Conservation (phyloP, 2,797 vertebrate species). For the Sebastes hubbsi region DNA sequence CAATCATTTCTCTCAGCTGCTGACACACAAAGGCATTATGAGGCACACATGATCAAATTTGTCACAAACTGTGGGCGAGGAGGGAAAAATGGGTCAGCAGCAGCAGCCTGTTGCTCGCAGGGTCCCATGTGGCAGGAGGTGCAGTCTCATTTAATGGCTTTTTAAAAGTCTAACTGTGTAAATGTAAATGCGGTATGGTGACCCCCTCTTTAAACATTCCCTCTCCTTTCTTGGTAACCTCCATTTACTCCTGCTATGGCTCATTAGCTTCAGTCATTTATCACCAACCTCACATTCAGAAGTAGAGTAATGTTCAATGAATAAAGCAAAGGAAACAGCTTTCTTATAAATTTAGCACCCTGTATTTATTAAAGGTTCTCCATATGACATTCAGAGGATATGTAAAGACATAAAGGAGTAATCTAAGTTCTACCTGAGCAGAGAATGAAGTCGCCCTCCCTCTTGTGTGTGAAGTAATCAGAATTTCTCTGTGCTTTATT, state of each 20-base stretch:
- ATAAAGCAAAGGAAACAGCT: conserved; percentile 5
- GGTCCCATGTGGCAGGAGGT: conserved; percentile 28
- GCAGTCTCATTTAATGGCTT: conserved; percentile 41
- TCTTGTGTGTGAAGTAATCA: too few species aligned
- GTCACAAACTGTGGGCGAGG: conserved; percentile 50
- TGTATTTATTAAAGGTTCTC: background rate
- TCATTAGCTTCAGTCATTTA: conserved; percentile 44
- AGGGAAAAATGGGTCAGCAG: conserved; percentile 53
- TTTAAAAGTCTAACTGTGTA: conserved; percentile 38
- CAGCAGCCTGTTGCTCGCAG: conserved; percentile 27
- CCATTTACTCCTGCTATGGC: conserved; percentile 41
- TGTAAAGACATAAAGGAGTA: background rate
- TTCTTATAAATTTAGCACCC: background rate
- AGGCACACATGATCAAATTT: conserved; percentile 50
- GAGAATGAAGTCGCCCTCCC: background rate
- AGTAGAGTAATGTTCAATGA: background rate
- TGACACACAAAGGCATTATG: conserved; percentile 26
- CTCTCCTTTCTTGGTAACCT: conserved; percentile 22
- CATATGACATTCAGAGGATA: background rate
- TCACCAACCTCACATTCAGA: conserved; percentile 11
- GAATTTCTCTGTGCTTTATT: too few species aligned
- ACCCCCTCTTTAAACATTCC: conserved; percentile 24
- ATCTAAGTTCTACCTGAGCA: background rate
- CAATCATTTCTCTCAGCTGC: conserved; percentile 39
- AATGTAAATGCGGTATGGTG: conserved; percentile 31